Conservation (phyloP, 2,888 invertebrate species). For the Chrysotoxum bicinctum region DNA sequence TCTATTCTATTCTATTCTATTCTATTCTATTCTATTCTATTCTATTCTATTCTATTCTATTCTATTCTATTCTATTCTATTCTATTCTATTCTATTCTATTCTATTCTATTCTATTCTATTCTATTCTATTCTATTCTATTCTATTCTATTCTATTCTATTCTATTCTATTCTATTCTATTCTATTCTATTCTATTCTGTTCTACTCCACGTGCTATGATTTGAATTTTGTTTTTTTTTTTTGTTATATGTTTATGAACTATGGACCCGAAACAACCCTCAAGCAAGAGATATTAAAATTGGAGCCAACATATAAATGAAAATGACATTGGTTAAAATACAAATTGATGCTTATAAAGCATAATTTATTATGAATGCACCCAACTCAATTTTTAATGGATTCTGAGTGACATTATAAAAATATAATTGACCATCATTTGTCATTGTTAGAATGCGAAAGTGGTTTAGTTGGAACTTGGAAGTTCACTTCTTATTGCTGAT, state of each 20-base stretch:
- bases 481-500: background rate
- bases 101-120: too few species aligned
- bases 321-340: background rate
- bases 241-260: background rate
- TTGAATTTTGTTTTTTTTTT: too few species aligned
- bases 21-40: too few species aligned
- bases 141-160: too few species aligned
- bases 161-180: too few species aligned
- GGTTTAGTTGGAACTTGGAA: background rate
- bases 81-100: too few species aligned
- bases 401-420: background rate
- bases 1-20: too few species aligned
- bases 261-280: background rate
- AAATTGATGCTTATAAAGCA: slow-evolving; percentile 2
- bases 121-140: too few species aligned
- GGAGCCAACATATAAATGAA: background rate
- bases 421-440: slow-evolving; percentile 22
- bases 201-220: too few species aligned
- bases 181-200: too few species aligned
- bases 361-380: slow-evolving; percentile 18
- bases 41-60: too few species aligned
- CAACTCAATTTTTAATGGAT: slow-evolving; percentile 14
- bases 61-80: too few species aligned
- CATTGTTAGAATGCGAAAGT: background rate
- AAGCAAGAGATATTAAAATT: background rate